phyloP scores from a whole-genome alignment of 2,888 invertebrate species.

The Polydesmus complanatus region DNA sequence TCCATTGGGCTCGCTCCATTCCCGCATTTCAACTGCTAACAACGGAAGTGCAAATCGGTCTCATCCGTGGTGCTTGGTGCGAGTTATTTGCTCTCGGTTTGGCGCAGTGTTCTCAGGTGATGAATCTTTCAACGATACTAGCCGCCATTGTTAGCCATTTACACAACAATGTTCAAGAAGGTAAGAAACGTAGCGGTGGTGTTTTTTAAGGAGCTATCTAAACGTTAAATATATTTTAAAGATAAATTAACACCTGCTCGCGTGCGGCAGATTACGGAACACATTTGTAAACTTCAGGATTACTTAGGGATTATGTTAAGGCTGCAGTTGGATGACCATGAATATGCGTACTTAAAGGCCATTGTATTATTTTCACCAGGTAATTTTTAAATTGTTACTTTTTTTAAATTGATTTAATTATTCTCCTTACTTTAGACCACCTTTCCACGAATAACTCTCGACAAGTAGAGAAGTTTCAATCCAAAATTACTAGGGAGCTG shows the following conservation, averaged over 20 bases:
- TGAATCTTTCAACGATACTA: constrained; percentile 65
- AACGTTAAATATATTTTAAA: too few relatives aligned
- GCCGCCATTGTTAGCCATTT: constrained; percentile 68
- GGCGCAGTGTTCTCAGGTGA: constrained; percentile 64
- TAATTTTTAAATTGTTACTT: constrained; percentile 24
- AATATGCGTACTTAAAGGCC: constrained; percentile 76
- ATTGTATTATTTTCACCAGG: constrained; percentile 70
- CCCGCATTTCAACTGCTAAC: constrained; percentile 69
- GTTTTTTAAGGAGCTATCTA: too few relatives aligned
- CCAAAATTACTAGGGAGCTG: constrained; percentile 46
- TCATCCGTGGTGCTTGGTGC: constrained; percentile 81
- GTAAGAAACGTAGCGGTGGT: too few relatives aligned
- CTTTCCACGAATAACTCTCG: constrained; percentile 37
- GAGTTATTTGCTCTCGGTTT: constrained; percentile 81
- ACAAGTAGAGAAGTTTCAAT: constrained; percentile 46
- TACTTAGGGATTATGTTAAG: constrained; percentile 59
- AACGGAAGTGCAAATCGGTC: constrained; percentile 62
- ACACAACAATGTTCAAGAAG: constrained; percentile 55
- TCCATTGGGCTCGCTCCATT: constrained; percentile 78
- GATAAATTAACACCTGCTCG: constrained; percentile 60
- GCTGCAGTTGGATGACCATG: constrained; percentile 62
- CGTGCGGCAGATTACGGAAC: constrained; percentile 55
- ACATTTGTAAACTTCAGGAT: constrained; percentile 68
- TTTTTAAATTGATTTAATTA: neutral
- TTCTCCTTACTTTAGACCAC: constrained; percentile 33